Evolutionary conservation across 2,888 invertebrate genomes (phyloP).

Genomic region (Carabus problematicus): DNA sequence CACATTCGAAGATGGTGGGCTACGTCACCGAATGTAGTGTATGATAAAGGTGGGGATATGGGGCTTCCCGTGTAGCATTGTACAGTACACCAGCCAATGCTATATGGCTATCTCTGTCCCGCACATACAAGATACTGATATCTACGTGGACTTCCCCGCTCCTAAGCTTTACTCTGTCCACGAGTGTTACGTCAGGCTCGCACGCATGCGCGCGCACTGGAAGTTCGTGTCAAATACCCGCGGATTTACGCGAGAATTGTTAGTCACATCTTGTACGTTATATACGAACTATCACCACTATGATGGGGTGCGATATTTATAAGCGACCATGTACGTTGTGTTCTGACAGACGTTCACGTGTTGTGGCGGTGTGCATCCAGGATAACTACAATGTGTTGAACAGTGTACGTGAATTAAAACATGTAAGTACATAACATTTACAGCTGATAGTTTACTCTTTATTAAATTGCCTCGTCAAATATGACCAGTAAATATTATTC

Average conservation of each 20-base stretch:
- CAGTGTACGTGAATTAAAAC: slow-evolving; percentile 13
- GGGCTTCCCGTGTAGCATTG: slow-evolving; percentile 36
- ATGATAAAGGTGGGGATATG: slow-evolving; percentile 18
- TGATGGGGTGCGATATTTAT: slow-evolving; percentile 33
- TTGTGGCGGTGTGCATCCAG: slow-evolving; percentile 17
- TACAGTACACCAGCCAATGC: no score
- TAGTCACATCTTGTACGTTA: slow-evolving; percentile 24
- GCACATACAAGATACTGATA: background rate
- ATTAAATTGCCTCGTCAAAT: background rate
- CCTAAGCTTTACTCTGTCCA: slow-evolving; percentile 13
- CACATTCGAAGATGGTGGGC: background rate
- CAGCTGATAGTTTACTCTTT: background rate
- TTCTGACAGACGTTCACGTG: background rate
- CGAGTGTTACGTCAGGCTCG: background rate
- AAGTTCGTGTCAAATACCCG: slow-evolving; percentile 32
- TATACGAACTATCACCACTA: slow-evolving; percentile 14
- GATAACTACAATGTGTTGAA: slow-evolving; percentile 12
- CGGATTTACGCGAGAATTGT: slow-evolving; percentile 24
- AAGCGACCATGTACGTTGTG: slow-evolving; percentile 19
- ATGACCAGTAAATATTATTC: background rate
- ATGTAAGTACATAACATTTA: slow-evolving; percentile 21
- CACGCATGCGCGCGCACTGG: slow-evolving; percentile 23
- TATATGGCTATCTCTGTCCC: background rate
- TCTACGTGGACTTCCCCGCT: slow-evolving; percentile 7
- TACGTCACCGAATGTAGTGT: slow-evolving; percentile 15